phyloP scores from a whole-genome alignment of 2,797 vertebrate species.

The Mionectes olivaceus region DNA sequence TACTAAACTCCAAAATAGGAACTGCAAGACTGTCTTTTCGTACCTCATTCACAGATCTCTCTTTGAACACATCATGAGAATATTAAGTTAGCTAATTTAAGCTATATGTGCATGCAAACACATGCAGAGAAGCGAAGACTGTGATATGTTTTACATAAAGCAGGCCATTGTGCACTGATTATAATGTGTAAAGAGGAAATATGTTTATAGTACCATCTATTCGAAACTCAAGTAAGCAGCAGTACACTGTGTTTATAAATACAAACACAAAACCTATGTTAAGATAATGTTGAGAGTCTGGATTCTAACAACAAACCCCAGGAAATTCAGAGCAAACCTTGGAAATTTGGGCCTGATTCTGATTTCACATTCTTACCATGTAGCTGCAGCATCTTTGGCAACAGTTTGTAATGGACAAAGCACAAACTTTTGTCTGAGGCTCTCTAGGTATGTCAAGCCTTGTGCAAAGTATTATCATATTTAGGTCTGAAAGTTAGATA shows the following conservation, averaged over 20 bases:
- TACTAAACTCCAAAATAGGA: slow-evolving; percentile 76
- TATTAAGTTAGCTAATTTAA: slow-evolving; percentile 79
- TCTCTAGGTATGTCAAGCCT: background rate
- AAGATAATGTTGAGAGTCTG: slow-evolving; percentile 61
- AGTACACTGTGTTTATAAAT: slow-evolving; percentile 77
- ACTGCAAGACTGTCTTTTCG: slow-evolving; percentile 67
- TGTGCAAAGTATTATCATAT: background rate
- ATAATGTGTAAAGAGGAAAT: slow-evolving; percentile 83
- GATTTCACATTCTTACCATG: background rate
- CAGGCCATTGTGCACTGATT: slow-evolving; percentile 79
- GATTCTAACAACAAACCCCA: slow-evolving; percentile 60
- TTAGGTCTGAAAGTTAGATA: background rate
- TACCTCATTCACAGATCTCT: slow-evolving; percentile 76
- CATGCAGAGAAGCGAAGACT: slow-evolving; percentile 71
- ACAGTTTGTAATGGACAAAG: background rate
- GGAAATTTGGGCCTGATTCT: background rate
- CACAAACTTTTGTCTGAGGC: background rate
- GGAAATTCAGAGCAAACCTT: slow-evolving; percentile 32
- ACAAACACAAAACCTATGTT: slow-evolving; percentile 71
- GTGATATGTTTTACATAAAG: slow-evolving; percentile 83
- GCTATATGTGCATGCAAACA: slow-evolving; percentile 67
- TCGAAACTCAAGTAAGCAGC: slow-evolving; percentile 77
- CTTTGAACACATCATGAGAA: slow-evolving; percentile 78
- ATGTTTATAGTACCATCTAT: slow-evolving; percentile 79
- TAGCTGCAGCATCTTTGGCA: background rate